Evolutionary conservation across 2,113 vertebrate species (phyloP).

Genomic region (Cephalopholis sonnerati): DNA sequence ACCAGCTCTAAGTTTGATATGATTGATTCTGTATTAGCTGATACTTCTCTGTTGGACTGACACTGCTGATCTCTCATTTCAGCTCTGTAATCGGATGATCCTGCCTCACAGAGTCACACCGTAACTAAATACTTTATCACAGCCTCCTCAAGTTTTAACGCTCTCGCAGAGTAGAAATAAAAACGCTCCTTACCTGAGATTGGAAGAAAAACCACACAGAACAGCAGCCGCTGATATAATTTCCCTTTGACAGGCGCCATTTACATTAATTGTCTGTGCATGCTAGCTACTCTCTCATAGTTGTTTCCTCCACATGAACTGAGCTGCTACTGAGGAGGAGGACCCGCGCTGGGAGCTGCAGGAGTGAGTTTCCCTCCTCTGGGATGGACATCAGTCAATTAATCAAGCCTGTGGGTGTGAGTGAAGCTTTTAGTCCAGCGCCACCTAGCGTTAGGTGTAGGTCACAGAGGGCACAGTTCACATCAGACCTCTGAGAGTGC

Average conservation of each 20-base stretch:
- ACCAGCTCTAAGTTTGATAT: not conserved
- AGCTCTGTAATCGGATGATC: slow-evolving; percentile 6
- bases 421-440: slow-evolving; percentile 22
- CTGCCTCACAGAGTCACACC: not conserved
- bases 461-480: not conserved
- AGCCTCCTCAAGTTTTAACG: not conserved
- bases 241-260: slow-evolving; percentile 83
- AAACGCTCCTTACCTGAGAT: slow-evolving; percentile 81
- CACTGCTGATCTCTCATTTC: slow-evolving; percentile 3
- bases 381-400: slow-evolving; percentile 45
- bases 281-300: slow-evolving; percentile 70
- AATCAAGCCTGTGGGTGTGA: not conserved
- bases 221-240: slow-evolving; percentile 80
- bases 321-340: slow-evolving; percentile 48
- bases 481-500: not conserved
- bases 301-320: slow-evolving; percentile 61
- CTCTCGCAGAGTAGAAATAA: not conserved
- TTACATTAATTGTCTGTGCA: slow-evolving; percentile 79
- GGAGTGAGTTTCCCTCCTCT: slow-evolving; percentile 50
- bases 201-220: slow-evolving; percentile 74
- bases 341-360: not conserved
- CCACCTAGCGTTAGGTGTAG: slow-evolving; percentile 46
- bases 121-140: not conserved
- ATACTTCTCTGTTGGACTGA: not conserved
- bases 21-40: not conserved